These are phyloP conservation scores for Ormyrus labotus DNA, from an alignment of 2,888 invertebrate genomes.

Conservation along the genomic window DNA sequence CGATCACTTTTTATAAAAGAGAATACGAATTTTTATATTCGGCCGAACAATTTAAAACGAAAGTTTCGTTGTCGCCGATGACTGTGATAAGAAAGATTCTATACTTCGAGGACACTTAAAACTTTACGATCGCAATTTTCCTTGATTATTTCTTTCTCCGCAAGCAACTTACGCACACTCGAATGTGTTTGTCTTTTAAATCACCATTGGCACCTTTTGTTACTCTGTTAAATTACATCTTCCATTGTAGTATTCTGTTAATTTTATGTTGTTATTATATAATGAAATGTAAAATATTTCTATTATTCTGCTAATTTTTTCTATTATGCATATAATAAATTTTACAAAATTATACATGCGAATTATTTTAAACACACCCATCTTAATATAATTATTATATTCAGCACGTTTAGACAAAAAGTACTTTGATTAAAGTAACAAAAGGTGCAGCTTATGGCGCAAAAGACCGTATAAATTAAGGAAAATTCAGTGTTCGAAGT, in stretches of 20 bases:
- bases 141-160: conserved; percentile 31
- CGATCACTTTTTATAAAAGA: conserved; percentile 46
- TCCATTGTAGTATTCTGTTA: background rate
- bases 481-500: conserved; percentile 13
- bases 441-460: conserved; percentile 21
- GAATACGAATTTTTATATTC: conserved; percentile 48
- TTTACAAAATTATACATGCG: background rate
- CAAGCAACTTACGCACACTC: conserved; percentile 23
- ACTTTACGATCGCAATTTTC: conserved; percentile 36
- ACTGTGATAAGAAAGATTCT: conserved; percentile 74
- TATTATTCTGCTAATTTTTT: background rate
- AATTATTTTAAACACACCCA: background rate
- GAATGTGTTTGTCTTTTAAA: conserved; percentile 35
- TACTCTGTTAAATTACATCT: conserved; percentile 29
- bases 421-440: conserved; percentile 15
- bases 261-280: background rate
- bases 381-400: too few species aligned
- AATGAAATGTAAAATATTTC: background rate
- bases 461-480: conserved; percentile 11
- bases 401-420: background rate
- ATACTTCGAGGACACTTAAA: conserved; percentile 60
- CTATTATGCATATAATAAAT: conserved; percentile 4
- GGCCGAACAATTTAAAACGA: conserved; percentile 45
- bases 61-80: conserved; percentile 66
- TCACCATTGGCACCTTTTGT: conserved; percentile 21